Conservation (phyloP, 2,888 invertebrate species). For the Folsomia candida region DNA sequence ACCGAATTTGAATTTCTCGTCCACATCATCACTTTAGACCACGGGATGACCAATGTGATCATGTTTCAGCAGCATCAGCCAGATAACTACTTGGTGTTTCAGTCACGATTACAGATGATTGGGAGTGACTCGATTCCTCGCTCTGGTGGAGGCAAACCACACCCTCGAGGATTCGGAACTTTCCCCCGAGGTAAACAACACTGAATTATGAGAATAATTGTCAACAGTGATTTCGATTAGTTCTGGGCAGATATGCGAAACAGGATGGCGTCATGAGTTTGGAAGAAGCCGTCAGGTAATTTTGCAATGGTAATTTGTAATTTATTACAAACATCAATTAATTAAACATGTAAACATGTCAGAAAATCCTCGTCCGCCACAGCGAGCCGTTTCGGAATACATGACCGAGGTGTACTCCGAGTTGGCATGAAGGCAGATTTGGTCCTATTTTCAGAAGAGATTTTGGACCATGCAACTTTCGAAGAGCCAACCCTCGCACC, state of each 20-base stretch:
- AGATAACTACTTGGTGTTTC: conserved; percentile 40
- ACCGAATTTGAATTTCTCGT: conserved; percentile 42
- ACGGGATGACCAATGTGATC: conserved; percentile 45
- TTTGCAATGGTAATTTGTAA: too few relatives aligned
- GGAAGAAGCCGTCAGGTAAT: conserved; percentile 43
- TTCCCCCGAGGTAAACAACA: too few relatives aligned
- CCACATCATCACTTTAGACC: conserved; percentile 31
- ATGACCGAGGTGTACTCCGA: conserved; percentile 35
- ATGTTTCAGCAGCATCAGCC: conserved; percentile 43
- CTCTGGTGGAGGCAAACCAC: conserved; percentile 42
- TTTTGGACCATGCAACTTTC: conserved; percentile 41
- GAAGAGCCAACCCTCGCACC: conserved; percentile 40
- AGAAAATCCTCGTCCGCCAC: conserved; percentile 41
- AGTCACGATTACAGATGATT: conserved; percentile 41
- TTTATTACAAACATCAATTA: too few relatives aligned
- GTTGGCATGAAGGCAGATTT: conserved; percentile 42
- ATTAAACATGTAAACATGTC: too few relatives aligned
- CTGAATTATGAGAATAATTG: too few relatives aligned
- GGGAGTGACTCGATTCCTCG: conserved; percentile 48
- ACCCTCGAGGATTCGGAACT: conserved; percentile 45
- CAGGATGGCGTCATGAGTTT: conserved; percentile 32
- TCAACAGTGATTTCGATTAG: too few relatives aligned
- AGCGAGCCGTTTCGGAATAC: conserved; percentile 38
- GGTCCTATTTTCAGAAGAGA: conserved; percentile 35
- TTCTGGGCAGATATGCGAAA: conserved; percentile 39